Evolutionary conservation across 2,113 vertebrate genomes (phyloP).

Genomic region (Clarias gariepinus): DNA sequence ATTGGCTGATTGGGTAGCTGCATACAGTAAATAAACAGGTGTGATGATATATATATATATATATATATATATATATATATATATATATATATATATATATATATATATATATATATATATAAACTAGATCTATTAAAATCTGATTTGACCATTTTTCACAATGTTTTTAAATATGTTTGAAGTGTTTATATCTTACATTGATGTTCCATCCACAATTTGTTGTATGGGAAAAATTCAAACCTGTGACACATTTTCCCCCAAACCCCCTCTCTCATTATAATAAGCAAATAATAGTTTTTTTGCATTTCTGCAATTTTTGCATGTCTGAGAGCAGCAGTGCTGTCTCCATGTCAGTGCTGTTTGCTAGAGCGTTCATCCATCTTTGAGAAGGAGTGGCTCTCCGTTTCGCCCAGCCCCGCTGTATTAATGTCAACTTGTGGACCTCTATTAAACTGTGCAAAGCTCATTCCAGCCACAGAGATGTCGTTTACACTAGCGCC

Average conservation of each 20-base stretch:
- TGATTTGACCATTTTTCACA: too few species aligned
- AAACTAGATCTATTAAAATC: too few species aligned
- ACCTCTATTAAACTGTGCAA: constrained; percentile 77
- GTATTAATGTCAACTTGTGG: constrained; percentile 75
- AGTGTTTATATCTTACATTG: background rate
- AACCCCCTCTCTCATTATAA: constrained; percentile 10
- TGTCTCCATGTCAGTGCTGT: constrained; percentile 14
- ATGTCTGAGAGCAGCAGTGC: background rate
- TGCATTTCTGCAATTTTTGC: background rate
- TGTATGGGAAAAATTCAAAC: background rate
- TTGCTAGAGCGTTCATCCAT: constrained; percentile 29
- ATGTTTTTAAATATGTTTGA: background rate
- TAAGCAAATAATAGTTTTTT: background rate
- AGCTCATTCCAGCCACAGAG: constrained; percentile 71
- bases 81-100: too few species aligned
- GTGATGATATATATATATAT: background rate
- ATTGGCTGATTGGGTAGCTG: background rate
- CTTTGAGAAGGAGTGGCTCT: constrained; percentile 37
- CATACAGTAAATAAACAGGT: background rate
- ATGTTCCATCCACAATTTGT: background rate
- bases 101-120: too few species aligned
- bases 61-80: too few species aligned
- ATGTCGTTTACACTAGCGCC: constrained; percentile 75
- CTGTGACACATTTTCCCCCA: background rate
- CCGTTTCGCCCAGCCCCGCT: constrained; percentile 58